Percentiles rank a stretch among this genome's conserved stretches.
Conservation (phyloP, 2,888 invertebrate genomes). For the Griposia aprilina region DNA sequence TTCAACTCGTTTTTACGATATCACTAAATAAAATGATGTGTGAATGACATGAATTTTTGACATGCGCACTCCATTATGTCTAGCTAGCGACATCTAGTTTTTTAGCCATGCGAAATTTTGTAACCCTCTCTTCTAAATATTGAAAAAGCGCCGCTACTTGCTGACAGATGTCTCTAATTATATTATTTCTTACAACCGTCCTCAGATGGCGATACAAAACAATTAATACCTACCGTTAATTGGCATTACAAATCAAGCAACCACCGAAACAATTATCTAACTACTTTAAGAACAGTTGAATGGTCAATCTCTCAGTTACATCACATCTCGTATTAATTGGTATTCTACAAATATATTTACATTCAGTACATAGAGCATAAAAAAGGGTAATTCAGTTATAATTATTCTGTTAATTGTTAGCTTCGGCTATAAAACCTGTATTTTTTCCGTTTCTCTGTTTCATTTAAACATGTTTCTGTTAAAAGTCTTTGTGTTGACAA, state of each 20-base stretch:
- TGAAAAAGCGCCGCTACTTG: conserved; percentile 57
- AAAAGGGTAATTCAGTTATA: conserved; percentile 35
- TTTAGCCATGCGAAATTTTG: neutral
- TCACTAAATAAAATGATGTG: conserved; percentile 87
- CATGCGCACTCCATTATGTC: conserved; percentile 84
- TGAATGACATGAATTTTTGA: conserved; percentile 88
- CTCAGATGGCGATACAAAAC: conserved; percentile 18
- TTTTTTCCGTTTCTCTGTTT: conserved; percentile 21
- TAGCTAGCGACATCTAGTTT: conserved; percentile 76
- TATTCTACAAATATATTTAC: conserved; percentile 36
- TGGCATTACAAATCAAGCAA: neutral
- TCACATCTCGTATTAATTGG: conserved; percentile 18
- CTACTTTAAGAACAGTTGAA: conserved; percentile 1
- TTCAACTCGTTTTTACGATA: conserved; percentile 84
- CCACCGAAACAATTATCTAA: neutral
- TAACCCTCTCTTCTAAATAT: neutral
- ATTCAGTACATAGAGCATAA: neutral
- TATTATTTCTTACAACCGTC: neutral
- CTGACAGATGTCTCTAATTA: conserved; percentile 69
- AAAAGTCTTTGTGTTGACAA: conserved; percentile 27
- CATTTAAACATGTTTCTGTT: conserved; percentile 9
- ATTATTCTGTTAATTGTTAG: conserved; percentile 20
- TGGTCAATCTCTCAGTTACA: conserved; percentile 36
- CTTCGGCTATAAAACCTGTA: conserved; percentile 12
- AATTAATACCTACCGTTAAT: neutral